Evolutionary conservation across 2,888 invertebrate genomes (phyloP).

Genomic region (Rapana venosa): DNA sequence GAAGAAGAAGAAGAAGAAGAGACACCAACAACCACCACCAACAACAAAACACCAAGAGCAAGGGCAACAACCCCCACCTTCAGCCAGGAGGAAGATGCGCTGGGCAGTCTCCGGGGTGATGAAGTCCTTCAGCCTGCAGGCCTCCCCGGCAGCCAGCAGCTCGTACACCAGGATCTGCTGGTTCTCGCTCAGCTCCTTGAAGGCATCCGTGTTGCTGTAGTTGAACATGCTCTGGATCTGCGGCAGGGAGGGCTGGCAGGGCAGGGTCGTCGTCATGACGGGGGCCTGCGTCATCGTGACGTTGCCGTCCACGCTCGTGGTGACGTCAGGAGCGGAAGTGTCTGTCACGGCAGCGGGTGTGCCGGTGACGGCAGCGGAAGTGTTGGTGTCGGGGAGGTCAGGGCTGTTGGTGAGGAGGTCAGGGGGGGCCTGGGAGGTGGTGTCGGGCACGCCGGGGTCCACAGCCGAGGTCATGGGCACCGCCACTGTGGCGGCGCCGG

Average conservation of each 20-base stretch:
- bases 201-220: conserved; percentile 33
- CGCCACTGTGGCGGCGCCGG: neutral
- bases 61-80: conserved; percentile 14
- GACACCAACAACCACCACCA: no score
- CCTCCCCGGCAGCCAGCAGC: conserved; percentile 41
- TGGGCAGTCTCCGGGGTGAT: conserved; percentile 37
- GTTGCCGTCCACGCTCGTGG: neutral
- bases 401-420: neutral
- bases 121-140: conserved; percentile 38
- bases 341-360: neutral
- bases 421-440: conserved; percentile 24
- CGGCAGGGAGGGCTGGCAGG: neutral
- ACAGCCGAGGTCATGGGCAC: no score
- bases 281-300: neutral
- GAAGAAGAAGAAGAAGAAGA: no score
- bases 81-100: conserved; percentile 36
- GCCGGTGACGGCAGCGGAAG: no score
- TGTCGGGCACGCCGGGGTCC: neutral
- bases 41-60: no score
- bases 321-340: conserved; percentile 7
- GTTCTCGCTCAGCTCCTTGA: conserved; percentile 34
- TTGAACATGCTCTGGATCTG: conserved; percentile 11
- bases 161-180: conserved; percentile 47
- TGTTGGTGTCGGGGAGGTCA: neutral
- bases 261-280: neutral